Base-by-base conservation (phyloP, 1,140 invertebrate genomes). In the Brachionus asplanchnoidis region DNA sequence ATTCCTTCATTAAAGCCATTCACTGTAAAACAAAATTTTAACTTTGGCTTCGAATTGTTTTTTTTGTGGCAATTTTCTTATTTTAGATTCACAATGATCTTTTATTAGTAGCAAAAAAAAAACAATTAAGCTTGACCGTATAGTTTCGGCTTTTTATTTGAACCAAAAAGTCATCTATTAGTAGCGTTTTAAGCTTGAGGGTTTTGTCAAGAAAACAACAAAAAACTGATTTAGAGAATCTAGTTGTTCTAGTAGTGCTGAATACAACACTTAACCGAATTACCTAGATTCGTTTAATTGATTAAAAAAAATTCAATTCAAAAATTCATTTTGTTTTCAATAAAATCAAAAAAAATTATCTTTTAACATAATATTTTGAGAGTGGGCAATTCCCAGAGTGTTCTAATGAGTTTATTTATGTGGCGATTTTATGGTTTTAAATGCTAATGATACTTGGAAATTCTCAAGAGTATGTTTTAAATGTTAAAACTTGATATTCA, bases 191-290 rank as follows among this genome's bases (percentile, higher is more conserved):
- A n/a, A 46, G 53, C 53, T 20, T 60, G n/a, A 60, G 53, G 53
- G n/a, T 60, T 60, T 60, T 60, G 53, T 60, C 53, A 60, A 60
- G 53, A 60, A 60, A 60, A 60, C 53, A 60, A 60, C 53, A 60
- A 20, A 60, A 46, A 60, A 23, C 53, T 60, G n/a, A 60, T 60
- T 60, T 20, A 60, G 53, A 7, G 44, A 46, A 46, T 46, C 44
- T 46, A 46, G 20, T 60, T 60, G 53, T 60, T 26, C 53, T 60
- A 60, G n/a, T 23, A 60, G 20, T 60, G 53, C 53, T 20, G 53
- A 60, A 60, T n/a, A 60, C 53, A 60, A 60, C 53, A 60, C 53
- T 60, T 60, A 60, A 60, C 53, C 53, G 53, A 60, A 60, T 60
- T 60, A 60, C 53, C 53, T 60, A 60, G 53, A 60, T 60, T 60